A percentile compares a stretch with the other conserved stretches of the same genome.
Evolutionary conservation across 2,113 vertebrate genomes (phyloP).

Genomic region (Spilogale gracilis): DNA sequence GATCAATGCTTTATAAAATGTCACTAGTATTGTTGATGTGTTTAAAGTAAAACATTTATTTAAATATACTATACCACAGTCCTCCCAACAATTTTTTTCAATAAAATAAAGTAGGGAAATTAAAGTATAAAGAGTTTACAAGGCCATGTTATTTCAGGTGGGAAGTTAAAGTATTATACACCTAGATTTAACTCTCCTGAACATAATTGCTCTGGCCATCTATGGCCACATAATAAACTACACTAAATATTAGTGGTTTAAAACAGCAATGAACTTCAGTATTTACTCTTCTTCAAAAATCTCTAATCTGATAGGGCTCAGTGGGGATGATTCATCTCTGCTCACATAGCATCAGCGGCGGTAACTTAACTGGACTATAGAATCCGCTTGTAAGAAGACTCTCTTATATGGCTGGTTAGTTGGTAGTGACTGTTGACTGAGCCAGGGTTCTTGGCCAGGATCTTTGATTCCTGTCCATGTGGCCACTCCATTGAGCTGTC

Average conservation of each 20-base stretch:
- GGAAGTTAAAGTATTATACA: neutral
- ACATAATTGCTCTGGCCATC: neutral
- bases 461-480: neutral
- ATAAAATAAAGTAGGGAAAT: neutral
- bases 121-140: neutral
- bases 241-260: neutral
- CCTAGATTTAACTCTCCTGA: slow-evolving; percentile 21
- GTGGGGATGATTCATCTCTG: neutral
- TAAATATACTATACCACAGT: neutral
- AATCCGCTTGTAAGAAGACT: neutral
- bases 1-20: slow-evolving; percentile 7
- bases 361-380: neutral
- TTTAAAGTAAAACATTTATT: neutral
- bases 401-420: neutral
- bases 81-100: neutral
- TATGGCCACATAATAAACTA: neutral
- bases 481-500: neutral
- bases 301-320: neutral
- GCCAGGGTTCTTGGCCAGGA: neutral
- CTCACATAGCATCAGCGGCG: neutral
- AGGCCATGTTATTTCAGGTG: neutral
- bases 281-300: neutral
- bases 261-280: neutral
- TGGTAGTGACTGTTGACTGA: neutral
- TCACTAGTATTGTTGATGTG: neutral